These are phyloP conservation scores for Nymphalis polychloros DNA, from an alignment of 2,888 invertebrate genomes.

Conservation along the genomic window DNA sequence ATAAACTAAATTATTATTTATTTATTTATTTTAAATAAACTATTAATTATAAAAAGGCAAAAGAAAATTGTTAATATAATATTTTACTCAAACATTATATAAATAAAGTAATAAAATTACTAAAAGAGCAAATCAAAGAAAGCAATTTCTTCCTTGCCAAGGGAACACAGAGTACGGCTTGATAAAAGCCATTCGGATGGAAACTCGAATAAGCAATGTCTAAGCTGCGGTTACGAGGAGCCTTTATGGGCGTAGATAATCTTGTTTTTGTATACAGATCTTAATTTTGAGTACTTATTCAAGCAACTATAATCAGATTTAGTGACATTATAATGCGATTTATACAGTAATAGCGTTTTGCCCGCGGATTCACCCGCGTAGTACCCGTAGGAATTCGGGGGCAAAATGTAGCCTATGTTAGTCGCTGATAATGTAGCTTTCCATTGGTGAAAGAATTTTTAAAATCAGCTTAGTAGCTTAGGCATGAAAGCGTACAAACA, in stretches of 20 bases:
- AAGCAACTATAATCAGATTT: constrained; percentile 12
- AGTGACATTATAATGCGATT: too few species aligned
- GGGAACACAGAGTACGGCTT: constrained; percentile 32
- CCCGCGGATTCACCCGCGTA: too few species aligned
- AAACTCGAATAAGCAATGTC: constrained; percentile 54
- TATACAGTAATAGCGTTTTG: too few species aligned
- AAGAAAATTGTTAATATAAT: background rate
- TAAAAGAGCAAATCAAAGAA: background rate
- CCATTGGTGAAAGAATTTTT: too few species aligned
- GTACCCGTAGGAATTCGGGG: too few species aligned
- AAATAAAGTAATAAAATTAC: background rate
- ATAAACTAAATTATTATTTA: too few species aligned
- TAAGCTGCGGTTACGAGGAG: constrained; percentile 46
- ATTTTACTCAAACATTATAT: background rate
- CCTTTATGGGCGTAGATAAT: constrained; percentile 37
- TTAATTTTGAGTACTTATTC: constrained; percentile 21
- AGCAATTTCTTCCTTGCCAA: constrained; percentile 25
- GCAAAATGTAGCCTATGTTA: too few species aligned
- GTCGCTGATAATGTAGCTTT: too few species aligned
- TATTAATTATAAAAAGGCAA: background rate
- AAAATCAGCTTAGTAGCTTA: too few species aligned
- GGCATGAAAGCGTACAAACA: too few species aligned
- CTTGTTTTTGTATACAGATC: constrained; percentile 28
- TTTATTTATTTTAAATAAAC: too few species aligned
- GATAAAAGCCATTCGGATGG: constrained; percentile 51